Percentiles rank a stretch among this genome's conserved stretches.
Evolutionary conservation across 2,888 invertebrate genomes (phyloP).

Genomic region (Archips crataeganus): DNA sequence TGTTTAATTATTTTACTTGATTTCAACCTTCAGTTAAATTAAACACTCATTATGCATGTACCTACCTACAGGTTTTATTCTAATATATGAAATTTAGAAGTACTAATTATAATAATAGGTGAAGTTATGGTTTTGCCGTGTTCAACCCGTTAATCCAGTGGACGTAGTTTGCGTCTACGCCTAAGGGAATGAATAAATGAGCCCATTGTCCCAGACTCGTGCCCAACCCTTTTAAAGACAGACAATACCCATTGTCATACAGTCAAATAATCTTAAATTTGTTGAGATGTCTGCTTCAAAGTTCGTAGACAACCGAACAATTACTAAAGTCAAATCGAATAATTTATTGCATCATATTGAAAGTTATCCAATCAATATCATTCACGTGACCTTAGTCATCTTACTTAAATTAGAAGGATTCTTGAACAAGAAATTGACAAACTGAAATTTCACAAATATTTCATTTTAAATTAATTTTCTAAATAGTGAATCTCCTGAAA

Average conservation of each 20-base stretch:
- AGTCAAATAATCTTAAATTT: constrained; percentile 71
- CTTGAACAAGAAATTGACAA: neutral
- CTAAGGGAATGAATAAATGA: constrained; percentile 78
- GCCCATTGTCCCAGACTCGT: constrained; percentile 71
- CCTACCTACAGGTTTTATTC: neutral
- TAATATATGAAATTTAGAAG: neutral
- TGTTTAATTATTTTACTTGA: neutral
- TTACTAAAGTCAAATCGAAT: constrained; percentile 4
- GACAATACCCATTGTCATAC: constrained; percentile 78
- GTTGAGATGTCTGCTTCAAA: constrained; percentile 68
- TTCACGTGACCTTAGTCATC: constrained; percentile 3
- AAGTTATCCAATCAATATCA: constrained; percentile 8
- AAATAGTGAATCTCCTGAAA: neutral
- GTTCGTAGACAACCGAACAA: constrained; percentile 58
- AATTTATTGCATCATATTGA: constrained; percentile 2
- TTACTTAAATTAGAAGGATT: neutral
- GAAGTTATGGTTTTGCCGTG: constrained; percentile 71
- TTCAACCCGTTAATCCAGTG: constrained; percentile 69
- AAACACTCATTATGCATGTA: neutral
- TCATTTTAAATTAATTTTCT: neutral
- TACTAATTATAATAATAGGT: constrained; percentile 44
- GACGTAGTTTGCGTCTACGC: constrained; percentile 71
- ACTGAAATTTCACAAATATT: neutral
- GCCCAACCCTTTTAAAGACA: constrained; percentile 75
- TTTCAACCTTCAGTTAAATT: neutral